Percentiles rank a stretch among this genome's conserved stretches.
Conservation (phyloP, 2,888 invertebrate genomes). For the Phrixothrix hirtus region DNA sequence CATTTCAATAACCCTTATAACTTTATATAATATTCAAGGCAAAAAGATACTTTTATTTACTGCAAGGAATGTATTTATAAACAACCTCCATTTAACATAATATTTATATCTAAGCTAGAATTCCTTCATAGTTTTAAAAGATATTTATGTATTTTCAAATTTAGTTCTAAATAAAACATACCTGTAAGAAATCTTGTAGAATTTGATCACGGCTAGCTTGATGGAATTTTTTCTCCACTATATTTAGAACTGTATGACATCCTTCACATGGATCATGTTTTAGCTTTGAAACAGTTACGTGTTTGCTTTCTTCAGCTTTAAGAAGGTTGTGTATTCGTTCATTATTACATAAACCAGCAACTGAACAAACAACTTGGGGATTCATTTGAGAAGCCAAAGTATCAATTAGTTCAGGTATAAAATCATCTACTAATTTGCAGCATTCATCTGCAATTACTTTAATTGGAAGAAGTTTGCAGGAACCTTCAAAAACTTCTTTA, state of each 20-base stretch:
- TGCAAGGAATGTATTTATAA: no score
- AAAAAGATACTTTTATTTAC: no score
- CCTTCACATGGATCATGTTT: constrained; percentile 50
- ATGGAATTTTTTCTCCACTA: constrained; percentile 61
- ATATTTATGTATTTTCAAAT: no score
- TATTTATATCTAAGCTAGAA: no score
- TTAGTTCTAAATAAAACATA: no score
- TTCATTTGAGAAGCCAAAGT: constrained; percentile 89
- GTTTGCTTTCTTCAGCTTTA: constrained; percentile 55
- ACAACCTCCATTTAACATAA: no score
- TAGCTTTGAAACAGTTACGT: constrained; percentile 32
- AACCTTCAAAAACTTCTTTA: constrained; percentile 85
- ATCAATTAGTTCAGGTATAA: constrained; percentile 84
- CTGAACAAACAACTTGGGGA: constrained; percentile 83
- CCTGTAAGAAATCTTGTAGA: constrained; percentile 60
- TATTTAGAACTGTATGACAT: constrained; percentile 61
- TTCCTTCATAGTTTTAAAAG: no score
- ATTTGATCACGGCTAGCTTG: constrained; percentile 62
- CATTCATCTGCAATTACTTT: constrained; percentile 76
- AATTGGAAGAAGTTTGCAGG: constrained; percentile 78
- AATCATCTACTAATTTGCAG: constrained; percentile 77
- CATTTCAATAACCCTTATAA: no score
- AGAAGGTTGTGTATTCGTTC: constrained; percentile 69
- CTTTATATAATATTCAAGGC: no score
- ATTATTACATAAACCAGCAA: constrained; percentile 86